Evolutionary conservation across 2,888 invertebrate genomes (phyloP).

Genomic region (Eupsilia transversa): DNA sequence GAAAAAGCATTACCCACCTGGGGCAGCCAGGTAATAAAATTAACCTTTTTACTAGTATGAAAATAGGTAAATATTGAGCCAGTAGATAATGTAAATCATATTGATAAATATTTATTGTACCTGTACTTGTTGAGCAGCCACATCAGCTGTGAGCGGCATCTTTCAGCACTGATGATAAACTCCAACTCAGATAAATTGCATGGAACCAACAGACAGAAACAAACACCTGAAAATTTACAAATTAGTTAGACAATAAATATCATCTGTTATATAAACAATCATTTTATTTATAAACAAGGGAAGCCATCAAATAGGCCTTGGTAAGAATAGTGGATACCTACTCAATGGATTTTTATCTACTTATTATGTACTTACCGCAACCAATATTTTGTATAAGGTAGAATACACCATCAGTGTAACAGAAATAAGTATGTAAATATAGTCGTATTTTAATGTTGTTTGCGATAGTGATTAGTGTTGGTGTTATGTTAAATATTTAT

Average conservation of each 20-base stretch:
- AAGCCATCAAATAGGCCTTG: not conserved
- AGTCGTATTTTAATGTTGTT: not conserved
- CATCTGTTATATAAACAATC: not conserved
- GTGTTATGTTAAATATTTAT: no score
- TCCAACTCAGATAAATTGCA: conserved; percentile 87
- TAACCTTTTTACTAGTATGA: not conserved
- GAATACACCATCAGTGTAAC: conserved; percentile 57
- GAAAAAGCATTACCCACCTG: not conserved
- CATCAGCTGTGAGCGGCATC: conserved; percentile 95
- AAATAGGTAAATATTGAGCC: not conserved
- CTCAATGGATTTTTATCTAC: not conserved
- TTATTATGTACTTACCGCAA: conserved; percentile 68
- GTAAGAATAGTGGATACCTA: not conserved
- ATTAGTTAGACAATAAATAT: not conserved
- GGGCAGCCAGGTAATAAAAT: not conserved
- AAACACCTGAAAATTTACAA: conserved; percentile 76
- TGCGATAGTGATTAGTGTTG: not conserved
- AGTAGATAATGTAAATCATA: not conserved
- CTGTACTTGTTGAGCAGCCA: conserved; percentile 93
- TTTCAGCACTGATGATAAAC: conserved; percentile 86
- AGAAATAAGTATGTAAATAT: not conserved
- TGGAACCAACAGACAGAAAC: conserved; percentile 89
- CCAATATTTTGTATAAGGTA: conserved; percentile 57
- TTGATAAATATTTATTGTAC: no score
- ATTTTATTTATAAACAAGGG: not conserved